Evolutionary conservation across 2,113 vertebrate species (phyloP).

Genomic region (Mormoops blainvillei): DNA sequence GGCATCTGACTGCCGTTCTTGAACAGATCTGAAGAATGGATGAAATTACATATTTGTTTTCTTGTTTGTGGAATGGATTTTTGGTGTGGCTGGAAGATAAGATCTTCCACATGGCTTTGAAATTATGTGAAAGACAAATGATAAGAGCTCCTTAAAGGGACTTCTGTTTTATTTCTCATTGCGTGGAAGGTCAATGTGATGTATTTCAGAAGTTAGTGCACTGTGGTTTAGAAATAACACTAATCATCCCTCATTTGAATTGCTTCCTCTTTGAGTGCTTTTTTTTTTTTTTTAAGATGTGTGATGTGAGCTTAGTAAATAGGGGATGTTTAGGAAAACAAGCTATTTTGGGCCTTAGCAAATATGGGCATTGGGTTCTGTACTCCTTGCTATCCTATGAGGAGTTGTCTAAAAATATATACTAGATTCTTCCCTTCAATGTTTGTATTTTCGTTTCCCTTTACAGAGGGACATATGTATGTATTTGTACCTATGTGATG

Average conservation of each 20-base stretch:
- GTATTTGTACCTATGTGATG: background rate
- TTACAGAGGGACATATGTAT: background rate
- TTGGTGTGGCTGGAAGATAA: background rate
- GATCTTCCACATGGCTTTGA: constrained; percentile 1
- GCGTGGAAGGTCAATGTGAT: background rate
- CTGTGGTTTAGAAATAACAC: constrained; percentile 21
- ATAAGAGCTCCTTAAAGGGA: background rate
- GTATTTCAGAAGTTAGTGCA: background rate
- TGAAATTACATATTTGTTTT: background rate
- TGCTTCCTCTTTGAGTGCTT: constrained; percentile 9
- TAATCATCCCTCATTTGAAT: constrained; percentile 43
- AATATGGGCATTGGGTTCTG: background rate
- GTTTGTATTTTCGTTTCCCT: constrained; percentile 22
- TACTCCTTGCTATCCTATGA: constrained; percentile 35
- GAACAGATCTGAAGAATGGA: background rate
- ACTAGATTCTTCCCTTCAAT: background rate
- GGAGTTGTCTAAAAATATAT: constrained; percentile 56
- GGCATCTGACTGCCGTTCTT: background rate
- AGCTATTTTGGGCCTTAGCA: constrained; percentile 30
- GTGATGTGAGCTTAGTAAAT: constrained; percentile 39
- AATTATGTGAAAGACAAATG: background rate
- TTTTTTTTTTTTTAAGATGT: background rate
- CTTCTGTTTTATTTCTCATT: background rate
- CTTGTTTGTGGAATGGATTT: background rate
- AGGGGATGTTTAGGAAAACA: background rate